Conservation (phyloP, 2,797 vertebrate genomes). For the Propithecus perrieri region DNA sequence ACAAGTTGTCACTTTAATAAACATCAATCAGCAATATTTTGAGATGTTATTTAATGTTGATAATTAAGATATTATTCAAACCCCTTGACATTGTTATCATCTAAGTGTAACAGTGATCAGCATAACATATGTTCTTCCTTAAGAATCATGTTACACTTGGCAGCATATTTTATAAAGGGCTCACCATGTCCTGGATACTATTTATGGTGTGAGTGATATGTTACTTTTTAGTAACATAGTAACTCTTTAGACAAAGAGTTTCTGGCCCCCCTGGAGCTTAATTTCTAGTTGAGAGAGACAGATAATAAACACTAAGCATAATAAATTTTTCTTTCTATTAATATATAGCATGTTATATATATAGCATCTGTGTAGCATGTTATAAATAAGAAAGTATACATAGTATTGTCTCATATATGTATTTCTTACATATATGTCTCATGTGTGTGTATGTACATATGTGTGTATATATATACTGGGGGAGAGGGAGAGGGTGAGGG, state of each 20-base stretch:
- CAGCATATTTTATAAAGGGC: background rate
- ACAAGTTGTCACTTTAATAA: conserved; percentile 7
- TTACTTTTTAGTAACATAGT: background rate
- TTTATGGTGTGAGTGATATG: background rate
- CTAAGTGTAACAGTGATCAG: background rate
- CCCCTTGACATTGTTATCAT: background rate
- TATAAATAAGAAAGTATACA: background rate
- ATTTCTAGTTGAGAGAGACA: background rate
- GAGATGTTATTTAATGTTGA: conserved; percentile 29
- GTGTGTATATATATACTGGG: too few species aligned
- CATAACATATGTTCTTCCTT: background rate
- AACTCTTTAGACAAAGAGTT: background rate
- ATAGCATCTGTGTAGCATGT: background rate
- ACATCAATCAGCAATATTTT: conserved; percentile 18
- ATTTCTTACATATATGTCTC: background rate
- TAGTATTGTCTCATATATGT: background rate
- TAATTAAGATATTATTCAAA: conserved; percentile 16
- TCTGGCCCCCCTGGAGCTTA: background rate
- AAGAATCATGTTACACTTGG: background rate
- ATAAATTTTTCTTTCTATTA: background rate
- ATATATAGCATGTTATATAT: background rate
- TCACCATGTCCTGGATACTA: background rate
- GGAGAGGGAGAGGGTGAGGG: too few species aligned
- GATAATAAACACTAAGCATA: background rate
- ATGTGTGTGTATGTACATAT: background rate